These are phyloP conservation scores for Metalampra italica DNA, from an alignment of 2,888 invertebrate species.

Conservation along the genomic window DNA sequence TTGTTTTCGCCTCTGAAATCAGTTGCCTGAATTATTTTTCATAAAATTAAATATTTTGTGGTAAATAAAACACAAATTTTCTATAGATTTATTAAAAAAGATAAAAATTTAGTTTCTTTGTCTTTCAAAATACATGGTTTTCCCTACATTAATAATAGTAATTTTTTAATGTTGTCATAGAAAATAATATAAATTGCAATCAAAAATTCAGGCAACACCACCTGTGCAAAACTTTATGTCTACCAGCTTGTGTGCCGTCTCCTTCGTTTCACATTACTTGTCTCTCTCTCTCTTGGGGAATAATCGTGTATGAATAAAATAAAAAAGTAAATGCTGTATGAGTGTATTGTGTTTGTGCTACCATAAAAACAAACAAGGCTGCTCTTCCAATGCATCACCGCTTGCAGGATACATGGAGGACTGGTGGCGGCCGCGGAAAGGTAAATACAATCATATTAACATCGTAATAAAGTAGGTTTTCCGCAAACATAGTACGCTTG, in stretches of 20 bases:
- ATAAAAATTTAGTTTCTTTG: too few relatives aligned
- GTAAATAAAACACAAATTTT: too few relatives aligned
- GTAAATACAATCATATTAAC: constrained; percentile 81
- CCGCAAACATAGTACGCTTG: constrained; percentile 2
- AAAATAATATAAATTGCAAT: too few relatives aligned
- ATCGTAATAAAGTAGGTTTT: constrained; percentile 30
- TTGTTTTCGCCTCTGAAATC: constrained; percentile 35
- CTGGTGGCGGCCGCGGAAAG: constrained; percentile 98
- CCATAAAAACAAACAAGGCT: constrained; percentile 77
- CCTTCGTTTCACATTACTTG: not conserved
- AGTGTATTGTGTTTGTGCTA: constrained; percentile 78
- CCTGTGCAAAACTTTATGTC: constrained; percentile 23
- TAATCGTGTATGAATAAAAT: too few relatives aligned
- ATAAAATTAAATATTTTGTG: not conserved
- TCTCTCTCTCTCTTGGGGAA: too few relatives aligned
- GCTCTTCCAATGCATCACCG: constrained; percentile 90
- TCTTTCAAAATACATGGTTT: too few relatives aligned
- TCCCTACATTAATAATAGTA: too few relatives aligned
- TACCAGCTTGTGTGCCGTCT: constrained; percentile 33
- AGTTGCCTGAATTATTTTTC: constrained; percentile 34
- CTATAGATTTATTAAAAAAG: too few relatives aligned
- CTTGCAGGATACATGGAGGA: constrained; percentile 99
- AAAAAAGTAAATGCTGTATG: constrained; percentile 74
- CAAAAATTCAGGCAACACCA: constrained; percentile 30
- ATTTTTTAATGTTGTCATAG: too few relatives aligned